Evolutionary conservation across 53 echinoderm and acorn worm genomes (phyloP).

Genomic region (Antedon mediterranea): DNA sequence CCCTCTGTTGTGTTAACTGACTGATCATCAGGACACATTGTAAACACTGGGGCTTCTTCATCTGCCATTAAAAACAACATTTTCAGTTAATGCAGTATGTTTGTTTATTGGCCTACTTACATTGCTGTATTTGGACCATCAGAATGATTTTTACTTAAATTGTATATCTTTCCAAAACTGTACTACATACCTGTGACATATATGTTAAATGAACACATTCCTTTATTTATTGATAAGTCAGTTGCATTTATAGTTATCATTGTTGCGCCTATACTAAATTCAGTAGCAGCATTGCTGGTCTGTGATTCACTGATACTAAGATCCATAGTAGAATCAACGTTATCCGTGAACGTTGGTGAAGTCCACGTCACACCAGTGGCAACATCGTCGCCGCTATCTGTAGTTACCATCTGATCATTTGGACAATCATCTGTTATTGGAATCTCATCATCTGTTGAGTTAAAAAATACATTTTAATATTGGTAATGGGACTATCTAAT

Average conservation of each 20-base stretch:
- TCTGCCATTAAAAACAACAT: slow-evolving; percentile 1
- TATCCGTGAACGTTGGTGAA: not conserved
- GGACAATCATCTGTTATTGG: not conserved
- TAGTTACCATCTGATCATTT: not conserved
- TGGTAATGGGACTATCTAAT: no score
- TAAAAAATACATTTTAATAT: no score
- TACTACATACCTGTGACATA: not conserved
- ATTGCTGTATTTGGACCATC: no score
- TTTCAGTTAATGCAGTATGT: no score
- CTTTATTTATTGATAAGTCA: not conserved
- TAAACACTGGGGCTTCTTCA: slow-evolving; percentile 12
- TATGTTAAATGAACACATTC: not conserved
- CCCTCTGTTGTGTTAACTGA: slow-evolving; percentile 12
- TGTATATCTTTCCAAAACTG: no score
- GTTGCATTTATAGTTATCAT: not conserved
- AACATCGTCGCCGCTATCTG: not conserved
- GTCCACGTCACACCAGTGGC: not conserved
- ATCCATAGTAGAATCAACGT: not conserved
- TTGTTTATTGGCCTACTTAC: no score
- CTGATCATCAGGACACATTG: slow-evolving; percentile 29
- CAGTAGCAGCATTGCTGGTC: not conserved
- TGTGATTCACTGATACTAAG: not conserved
- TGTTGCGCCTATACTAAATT: not conserved
- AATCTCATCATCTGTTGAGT: not conserved
- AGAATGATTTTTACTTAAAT: no score